These are phyloP conservation scores for Erynnis tages DNA, from an alignment of 2,888 invertebrate species.

Conservation along the genomic window DNA sequence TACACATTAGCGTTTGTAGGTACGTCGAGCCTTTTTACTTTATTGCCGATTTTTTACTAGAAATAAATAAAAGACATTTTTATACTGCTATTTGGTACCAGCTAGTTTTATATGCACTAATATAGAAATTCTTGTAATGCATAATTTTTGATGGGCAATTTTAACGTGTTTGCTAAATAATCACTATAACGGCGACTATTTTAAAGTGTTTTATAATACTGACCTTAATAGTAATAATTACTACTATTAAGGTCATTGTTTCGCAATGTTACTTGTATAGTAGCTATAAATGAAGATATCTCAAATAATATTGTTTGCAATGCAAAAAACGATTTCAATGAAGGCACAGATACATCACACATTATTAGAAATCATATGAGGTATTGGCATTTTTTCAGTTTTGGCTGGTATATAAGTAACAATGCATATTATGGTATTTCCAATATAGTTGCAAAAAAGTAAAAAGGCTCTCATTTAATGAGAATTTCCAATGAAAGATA, in stretches of 20 bases:
- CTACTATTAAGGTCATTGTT: background rate
- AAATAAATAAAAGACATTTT: background rate
- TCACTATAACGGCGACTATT: conserved; percentile 1
- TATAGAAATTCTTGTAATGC: conserved; percentile 6
- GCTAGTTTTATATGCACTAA: conserved; percentile 12
- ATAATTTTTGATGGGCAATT: conserved; percentile 5
- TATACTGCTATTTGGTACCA: conserved; percentile 3
- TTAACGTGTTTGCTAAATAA: background rate
- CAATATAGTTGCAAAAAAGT: conserved; percentile 1
- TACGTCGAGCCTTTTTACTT: conserved; percentile 23
- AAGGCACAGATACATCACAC: no score
- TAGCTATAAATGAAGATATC: background rate
- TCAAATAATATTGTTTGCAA: no score
- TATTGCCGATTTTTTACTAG: background rate
- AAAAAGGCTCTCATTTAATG: conserved; percentile 16
- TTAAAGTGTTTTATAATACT: no score
- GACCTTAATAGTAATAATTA: no score
- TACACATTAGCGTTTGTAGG: conserved; percentile 8
- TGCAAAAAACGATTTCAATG: no score
- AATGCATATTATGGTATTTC: background rate
- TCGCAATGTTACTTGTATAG: background rate
- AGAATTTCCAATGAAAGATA: conserved; percentile 17
- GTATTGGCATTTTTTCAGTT: no score
- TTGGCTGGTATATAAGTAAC: background rate
- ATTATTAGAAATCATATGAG: no score